phyloP scores from a whole-genome alignment of 2,113 vertebrate genomes.

The Chaetodon auriga region DNA sequence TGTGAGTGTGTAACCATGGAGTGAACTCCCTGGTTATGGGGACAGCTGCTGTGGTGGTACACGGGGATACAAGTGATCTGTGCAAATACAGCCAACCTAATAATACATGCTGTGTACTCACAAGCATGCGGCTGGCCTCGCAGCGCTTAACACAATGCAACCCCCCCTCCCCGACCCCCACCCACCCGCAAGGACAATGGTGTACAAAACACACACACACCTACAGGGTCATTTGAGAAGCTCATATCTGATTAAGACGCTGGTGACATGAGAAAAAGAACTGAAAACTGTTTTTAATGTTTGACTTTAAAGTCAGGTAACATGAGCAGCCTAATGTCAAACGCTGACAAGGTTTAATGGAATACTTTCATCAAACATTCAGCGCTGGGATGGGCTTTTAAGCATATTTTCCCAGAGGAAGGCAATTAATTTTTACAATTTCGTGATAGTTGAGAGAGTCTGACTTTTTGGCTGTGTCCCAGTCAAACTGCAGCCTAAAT shows the following conservation, averaged over 20 bases:
- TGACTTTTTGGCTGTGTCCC: slow-evolving; percentile 57
- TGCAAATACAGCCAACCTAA: slow-evolving; percentile 64
- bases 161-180: no score
- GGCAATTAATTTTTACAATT: slow-evolving; percentile 71
- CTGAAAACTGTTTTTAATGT: slow-evolving; percentile 41
- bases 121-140: slow-evolving; percentile 47
- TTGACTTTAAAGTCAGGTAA: slow-evolving; percentile 65
- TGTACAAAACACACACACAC: slow-evolving; percentile 26
- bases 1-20: slow-evolving; percentile 54
- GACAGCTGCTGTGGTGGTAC: slow-evolving; percentile 67
- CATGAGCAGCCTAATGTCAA: slow-evolving; percentile 51
- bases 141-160: slow-evolving; percentile 40
- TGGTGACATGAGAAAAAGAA: slow-evolving; percentile 48
- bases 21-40: slow-evolving; percentile 42
- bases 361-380: slow-evolving; percentile 62
- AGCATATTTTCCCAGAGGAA: slow-evolving; percentile 50
- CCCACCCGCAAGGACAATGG: slow-evolving; percentile 37
- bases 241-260: slow-evolving; percentile 54
- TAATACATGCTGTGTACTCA: slow-evolving; percentile 47
- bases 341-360: slow-evolving; percentile 56
- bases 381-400: slow-evolving; percentile 41
- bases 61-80: slow-evolving; percentile 53
- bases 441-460: slow-evolving; percentile 57
- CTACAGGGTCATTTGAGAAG: slow-evolving; percentile 34
- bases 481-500: slow-evolving; percentile 58